Conservation (phyloP, 2,888 invertebrate genomes). For the Heterodera filipjevi region DNA sequence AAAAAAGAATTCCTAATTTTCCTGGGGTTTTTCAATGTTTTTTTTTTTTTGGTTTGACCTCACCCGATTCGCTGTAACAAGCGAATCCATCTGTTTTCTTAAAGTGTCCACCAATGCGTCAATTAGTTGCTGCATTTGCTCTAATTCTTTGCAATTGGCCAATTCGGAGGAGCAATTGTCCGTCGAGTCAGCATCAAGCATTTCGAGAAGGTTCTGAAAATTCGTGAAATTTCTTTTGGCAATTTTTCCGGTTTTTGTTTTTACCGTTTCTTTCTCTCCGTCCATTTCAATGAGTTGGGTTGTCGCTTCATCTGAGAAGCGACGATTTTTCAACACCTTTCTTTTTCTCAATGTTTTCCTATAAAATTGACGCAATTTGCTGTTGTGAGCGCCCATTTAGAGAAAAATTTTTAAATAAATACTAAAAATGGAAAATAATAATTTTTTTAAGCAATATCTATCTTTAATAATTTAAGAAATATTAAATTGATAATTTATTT, state of each 20-base stretch:
- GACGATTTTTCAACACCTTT: not conserved
- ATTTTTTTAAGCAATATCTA: not conserved
- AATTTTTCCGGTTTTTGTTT: not conserved
- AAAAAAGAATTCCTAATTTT: no score
- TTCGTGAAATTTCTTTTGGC: not conserved
- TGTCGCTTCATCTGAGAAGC: not conserved
- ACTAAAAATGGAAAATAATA: not conserved
- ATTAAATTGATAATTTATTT: no score
- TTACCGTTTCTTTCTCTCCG: not conserved
- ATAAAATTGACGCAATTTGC: conserved; percentile 10
- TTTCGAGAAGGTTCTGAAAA: not conserved
- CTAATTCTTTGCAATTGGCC: not conserved
- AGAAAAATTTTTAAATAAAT: not conserved
- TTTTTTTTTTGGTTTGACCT: not conserved
- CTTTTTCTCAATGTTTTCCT: not conserved
- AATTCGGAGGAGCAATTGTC: not conserved
- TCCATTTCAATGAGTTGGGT: not conserved
- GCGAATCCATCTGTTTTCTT: conserved; percentile 6
- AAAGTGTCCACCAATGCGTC: conserved; percentile 9
- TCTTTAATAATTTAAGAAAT: no score
- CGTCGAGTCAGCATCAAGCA: not conserved
- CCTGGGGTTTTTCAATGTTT: not conserved
- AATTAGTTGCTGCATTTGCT: conserved; percentile 6
- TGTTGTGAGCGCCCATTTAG: conserved; percentile 1
- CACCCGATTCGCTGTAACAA: conserved; percentile 1